Base-by-base conservation (phyloP, 2,888 invertebrate genomes). In the Andrena hattorfiana region DNA sequence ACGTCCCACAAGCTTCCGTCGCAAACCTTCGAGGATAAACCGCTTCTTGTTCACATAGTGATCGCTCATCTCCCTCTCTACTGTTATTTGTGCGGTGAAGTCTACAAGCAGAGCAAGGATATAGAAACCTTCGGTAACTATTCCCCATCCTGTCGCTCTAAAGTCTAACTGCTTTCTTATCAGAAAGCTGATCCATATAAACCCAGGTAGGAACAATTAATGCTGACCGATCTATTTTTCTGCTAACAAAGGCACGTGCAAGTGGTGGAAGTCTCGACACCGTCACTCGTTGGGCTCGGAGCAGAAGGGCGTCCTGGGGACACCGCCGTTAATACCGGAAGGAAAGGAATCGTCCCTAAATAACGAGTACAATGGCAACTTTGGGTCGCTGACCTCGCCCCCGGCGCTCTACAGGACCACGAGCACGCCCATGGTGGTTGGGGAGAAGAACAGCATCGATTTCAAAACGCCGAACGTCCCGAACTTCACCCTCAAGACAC, bases 371-470 rank as follows among this genome's bases (percentile, higher is more conserved):
- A 88, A 82, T 70, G 68, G 66, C 2, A 85, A 88, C 32, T 90
- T 88, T 10, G 76, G 48, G 1, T 81, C 72, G 20, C 70, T 90
- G 42, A 87, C 83, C 0, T 90, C 92, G 10, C 90, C 91, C 0
- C 91, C 91, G 3, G 91, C 90, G 69, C 85, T 93, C 4, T 83
- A 88, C n/a, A 85, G 93, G 42, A 89, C 89, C 30, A 93, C 93
- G 6, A 93, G 93, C 66, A 93, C 93, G 0, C 93, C 93, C 0
- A 90, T 93, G 89, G 79, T 87, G 3, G 8, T 88, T 2, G 72
- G 77, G 1, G 64, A 84, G 6, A 89, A 87, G 26, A 23, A 32
- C 0, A 82, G 69, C 23, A 79, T 87, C 0, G 81, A 87, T 4
- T 88, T 87, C 13, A 89, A 90, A 51, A 87, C 85, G 0, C 86